Base-by-base conservation (phyloP, 2,888 invertebrate species). In the Habroteleia sp. region DNA sequence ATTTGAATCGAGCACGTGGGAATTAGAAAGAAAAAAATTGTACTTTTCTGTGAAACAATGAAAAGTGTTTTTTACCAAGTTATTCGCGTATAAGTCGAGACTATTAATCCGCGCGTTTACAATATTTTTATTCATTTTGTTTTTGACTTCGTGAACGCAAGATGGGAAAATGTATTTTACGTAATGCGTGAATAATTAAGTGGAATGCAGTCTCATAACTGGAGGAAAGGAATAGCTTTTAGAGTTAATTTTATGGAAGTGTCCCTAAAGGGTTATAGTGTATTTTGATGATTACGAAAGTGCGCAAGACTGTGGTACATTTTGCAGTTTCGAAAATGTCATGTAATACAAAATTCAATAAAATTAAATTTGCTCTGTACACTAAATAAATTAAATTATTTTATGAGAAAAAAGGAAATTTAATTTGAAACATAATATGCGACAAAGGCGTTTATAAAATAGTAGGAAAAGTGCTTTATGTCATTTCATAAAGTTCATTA, bases 121-220 rank as follows among this genome's bases (percentile, higher is more conserved):
- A 25, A 20, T 27, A 8, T 17, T 5, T 44, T 14, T 10, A 8
- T 35, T 58, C 3, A 14, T 37, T 46, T 35, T 42, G 1, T 58
- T 42, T 42, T 29, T 11, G 23, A 23, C 2, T 23, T 8, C n/a
- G 20, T 2, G 7, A 54, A 42, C 8, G 44, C 6, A 3, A 35
- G 25, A 35, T 42, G 39, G 17, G 27, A 54, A 42, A 58, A 35
- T 46, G 37, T 33, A 37, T 46, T 60, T 60, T 46, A 60, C 23
- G 60, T 46, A 60, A 60, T 60, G 37, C 46, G 25, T 46, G 25
- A 46, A 46, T 46, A 46, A 60, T 60, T 46, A 60, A 58, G 14
- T 16, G 35, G 14, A 27, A 46, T 60, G 10, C 14, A 46, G 37
- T 11, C 2, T 20, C 27, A 35, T 44, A 60, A 35, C 58, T 27